Conservation (phyloP, 2,113 vertebrate species). For the Panurus biarmicus region DNA sequence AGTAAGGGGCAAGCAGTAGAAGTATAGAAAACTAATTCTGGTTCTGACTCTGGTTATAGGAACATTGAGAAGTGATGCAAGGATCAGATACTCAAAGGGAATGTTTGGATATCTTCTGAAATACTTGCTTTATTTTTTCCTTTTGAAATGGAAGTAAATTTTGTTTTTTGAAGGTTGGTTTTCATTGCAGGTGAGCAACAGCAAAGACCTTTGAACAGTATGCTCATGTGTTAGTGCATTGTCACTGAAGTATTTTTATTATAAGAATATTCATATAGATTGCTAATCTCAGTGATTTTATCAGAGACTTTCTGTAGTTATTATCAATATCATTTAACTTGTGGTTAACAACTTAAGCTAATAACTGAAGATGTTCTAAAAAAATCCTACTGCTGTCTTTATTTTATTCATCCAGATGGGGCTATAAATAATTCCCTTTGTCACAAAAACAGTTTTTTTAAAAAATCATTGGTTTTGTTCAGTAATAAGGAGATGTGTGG, state of each 20-base stretch:
- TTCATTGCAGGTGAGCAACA: neutral
- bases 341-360: neutral
- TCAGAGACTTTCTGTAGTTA: neutral
- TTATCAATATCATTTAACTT: neutral
- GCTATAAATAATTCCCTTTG: slow-evolving; percentile 55
- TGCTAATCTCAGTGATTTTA: neutral
- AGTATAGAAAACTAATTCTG: neutral
- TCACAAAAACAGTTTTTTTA: slow-evolving; percentile 24
- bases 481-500: neutral
- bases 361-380: neutral
- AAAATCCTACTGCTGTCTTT: neutral
- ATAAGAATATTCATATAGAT: neutral
- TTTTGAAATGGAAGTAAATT: neutral
- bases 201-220: neutral
- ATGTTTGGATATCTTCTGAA: neutral
- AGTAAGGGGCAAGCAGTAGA: neutral
- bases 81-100: neutral
- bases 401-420: slow-evolving; percentile 22
- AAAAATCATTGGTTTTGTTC: neutral
- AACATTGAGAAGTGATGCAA: neutral
- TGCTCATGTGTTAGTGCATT: neutral
- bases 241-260: neutral
- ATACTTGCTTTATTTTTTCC: neutral
- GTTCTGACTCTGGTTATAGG: neutral
- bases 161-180: neutral